Conservation (phyloP, 2,888 invertebrate genomes). For the Dione juno region DNA sequence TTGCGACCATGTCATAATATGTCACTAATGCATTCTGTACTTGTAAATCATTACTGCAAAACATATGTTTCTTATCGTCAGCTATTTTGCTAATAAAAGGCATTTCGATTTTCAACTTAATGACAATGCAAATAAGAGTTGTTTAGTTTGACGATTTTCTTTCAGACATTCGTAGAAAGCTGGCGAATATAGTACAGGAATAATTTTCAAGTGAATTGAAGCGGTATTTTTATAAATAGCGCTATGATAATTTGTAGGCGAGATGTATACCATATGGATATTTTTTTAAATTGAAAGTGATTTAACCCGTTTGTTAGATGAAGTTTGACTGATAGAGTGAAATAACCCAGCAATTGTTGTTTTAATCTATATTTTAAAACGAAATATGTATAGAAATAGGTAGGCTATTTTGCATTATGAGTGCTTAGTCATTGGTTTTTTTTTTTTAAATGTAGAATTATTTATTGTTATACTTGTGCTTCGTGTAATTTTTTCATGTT, state of each 20-base stretch:
- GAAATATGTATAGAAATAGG: neutral
- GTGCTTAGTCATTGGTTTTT: neutral
- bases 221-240: slow-evolving; percentile 17
- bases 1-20: slow-evolving; percentile 45
- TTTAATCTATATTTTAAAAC: neutral
- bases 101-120: slow-evolving; percentile 15
- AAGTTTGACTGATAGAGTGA: slow-evolving; percentile 3
- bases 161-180: slow-evolving; percentile 16
- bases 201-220: slow-evolving; percentile 31
- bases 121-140: neutral
- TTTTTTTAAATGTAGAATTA: no score
- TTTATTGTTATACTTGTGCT: no score
- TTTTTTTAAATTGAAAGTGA: neutral
- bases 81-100: neutral
- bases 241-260: slow-evolving; percentile 9
- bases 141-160: neutral
- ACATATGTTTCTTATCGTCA: slow-evolving; percentile 40
- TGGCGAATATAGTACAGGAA: slow-evolving; percentile 14
- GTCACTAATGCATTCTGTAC: slow-evolving; percentile 43
- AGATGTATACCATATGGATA: slow-evolving; percentile 7
- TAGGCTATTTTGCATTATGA: neutral
- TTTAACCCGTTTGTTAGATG: neutral
- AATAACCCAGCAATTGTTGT: neutral
- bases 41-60: slow-evolving; percentile 46
- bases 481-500: no score